Base-by-base conservation (phyloP, 2,113 vertebrate genomes). In the Patagioenas fasciata region DNA sequence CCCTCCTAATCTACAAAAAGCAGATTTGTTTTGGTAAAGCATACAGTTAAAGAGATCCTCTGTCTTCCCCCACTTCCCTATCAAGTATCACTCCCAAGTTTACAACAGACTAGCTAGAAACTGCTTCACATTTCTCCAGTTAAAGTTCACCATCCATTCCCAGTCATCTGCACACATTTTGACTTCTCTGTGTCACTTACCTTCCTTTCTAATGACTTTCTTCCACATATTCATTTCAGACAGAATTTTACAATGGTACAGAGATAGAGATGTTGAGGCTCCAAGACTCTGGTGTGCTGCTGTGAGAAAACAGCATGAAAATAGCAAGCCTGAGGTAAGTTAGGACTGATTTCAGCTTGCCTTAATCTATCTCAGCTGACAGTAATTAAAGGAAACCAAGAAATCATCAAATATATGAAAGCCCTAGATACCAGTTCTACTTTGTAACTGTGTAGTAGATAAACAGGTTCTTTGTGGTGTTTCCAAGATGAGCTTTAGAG, bases 1-100 rank as follows among this genome's bases (percentile, higher is more conserved):
- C 64, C 36, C n/a, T 80, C n/a, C 60, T 93, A 89, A 95, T 87
- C 78, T 85, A 78, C 75, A 86, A 70, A 83, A 89, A 74, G 19
- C 79, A 93, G 82, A 85, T 74, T 83, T 51, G 8, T 66, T 95
- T 88, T 74, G 29, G 64, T 64, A 83, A 80, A 80, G 13, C 7
- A 36, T 29, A 60, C 8, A 28, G 40, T 19, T 23, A 50, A 44
- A 82, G n/a, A 77, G 47, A 88, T 70, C 26, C 9, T 2, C 54
- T 7, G 8, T 34, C 42, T 84, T 60, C 70, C 7, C 15, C 34
- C 15, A 28, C 1, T 5, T 62, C 17, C 13, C n/a, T 32, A 1
- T 14, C 9, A 53, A 72, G 44, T 4, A 51, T 42, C 66, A 15
- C 31, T 82, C 67, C 24, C 28, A 36, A 2, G 4, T 32, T 65